Evolutionary conservation across 2,888 invertebrate species (phyloP), one percentile per base, ranked within the genome.

Genomic region (Phragmatobia fuliginosa): DNA sequence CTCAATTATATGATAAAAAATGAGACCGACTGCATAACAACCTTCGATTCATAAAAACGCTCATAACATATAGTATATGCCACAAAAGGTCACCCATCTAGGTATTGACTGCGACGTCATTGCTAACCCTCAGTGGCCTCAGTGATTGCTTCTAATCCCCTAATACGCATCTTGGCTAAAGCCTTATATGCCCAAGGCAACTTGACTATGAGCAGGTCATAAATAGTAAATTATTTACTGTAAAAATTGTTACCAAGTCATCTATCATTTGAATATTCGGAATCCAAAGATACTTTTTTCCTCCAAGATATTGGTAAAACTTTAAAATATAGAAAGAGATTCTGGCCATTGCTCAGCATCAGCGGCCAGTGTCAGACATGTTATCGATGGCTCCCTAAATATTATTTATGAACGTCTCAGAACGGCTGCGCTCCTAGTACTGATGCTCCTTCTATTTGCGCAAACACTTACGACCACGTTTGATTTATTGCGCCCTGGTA

Each of bases 361-460:
- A 84, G 75, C 74, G 76, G 73, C 71, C 78, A 79, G 67, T 83
- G 86, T 83, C 85, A 79, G 81, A 77, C 77, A 70, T 62, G 83
- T 87, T 88, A 89, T 89, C 86, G 88, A 88, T 86, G 84, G 84
- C 81, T 80, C 31, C 78, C 87, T 90, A 87, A 90, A 90, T 89
- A 91, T 92, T 92, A 94, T 94, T 94, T 94, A 94, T 92, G 82
- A 77, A 74, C 83, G 85, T 85, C 85, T 87, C 84, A 79, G 81
- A 58, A 83, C 88, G 80, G 88, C 85, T 87, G 81, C 81, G 83
- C 77, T 86, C 78, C 77, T 71, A 81, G 78, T 77, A 82, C 82
- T 85, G 86, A 86, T 81, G 83, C 83, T 84, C 83, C 81, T 82
- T 83, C 83, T 90, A 90, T 92, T 92, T 91, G 89, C 88, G 86